A percentile compares a stretch with the other conserved stretches of the same genome.
Evolutionary conservation across 2,797 vertebrate genomes (phyloP).

Genomic region (Ispidina lecontei): DNA sequence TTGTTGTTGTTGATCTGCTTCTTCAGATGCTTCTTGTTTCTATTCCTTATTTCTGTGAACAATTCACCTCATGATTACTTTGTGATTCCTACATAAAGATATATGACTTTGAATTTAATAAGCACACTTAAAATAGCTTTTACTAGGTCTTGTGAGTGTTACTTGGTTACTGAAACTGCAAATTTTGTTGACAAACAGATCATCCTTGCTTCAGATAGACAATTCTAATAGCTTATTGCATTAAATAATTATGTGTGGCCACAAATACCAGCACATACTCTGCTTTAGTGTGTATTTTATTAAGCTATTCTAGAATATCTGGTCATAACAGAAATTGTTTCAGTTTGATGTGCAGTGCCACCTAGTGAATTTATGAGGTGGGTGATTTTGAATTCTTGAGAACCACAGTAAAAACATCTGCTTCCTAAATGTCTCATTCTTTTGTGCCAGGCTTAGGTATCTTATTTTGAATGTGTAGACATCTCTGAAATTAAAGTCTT

Average conservation of each 20-base stretch:
- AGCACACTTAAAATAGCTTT: background rate
- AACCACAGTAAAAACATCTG: background rate
- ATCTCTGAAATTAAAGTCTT: background rate
- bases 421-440: background rate
- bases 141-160: background rate
- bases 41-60: background rate
- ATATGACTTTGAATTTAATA: background rate
- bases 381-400: background rate
- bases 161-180: background rate
- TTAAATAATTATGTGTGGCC: slow-evolving; percentile 20
- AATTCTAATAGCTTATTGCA: slow-evolving; percentile 24
- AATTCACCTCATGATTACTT: background rate
- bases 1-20: background rate
- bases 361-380: slow-evolving; percentile 13
- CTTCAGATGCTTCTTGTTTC: background rate
- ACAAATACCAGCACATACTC: background rate
- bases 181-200: slow-evolving; percentile 27
- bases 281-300: background rate
- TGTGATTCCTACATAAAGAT: background rate
- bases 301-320: background rate
- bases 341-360: slow-evolving; percentile 41
- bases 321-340: background rate
- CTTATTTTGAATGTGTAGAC: background rate
- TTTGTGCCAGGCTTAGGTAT: background rate
- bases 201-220: background rate